These are phyloP conservation scores for Drosophila eugracilis DNA, from an alignment of 1,140 invertebrate species.

Conservation along the genomic window DNA sequence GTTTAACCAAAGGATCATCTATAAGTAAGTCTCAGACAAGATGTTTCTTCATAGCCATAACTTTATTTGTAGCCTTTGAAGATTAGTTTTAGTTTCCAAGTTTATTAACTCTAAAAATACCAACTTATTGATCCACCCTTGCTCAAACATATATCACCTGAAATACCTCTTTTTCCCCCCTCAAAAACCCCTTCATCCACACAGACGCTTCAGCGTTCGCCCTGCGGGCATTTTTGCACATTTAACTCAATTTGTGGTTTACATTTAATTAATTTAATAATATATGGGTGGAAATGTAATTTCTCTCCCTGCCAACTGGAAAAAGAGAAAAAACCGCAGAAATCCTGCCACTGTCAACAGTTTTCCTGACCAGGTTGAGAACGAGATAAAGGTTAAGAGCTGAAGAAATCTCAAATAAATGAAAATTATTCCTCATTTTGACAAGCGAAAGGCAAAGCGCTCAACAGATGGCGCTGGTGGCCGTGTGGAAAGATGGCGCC, in stretches of 20 bases:
- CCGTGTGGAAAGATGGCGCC: constrained; percentile 35
- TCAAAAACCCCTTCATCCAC: constrained; percentile 13
- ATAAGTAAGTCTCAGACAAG: no score
- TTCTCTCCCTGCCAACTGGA: constrained; percentile 21
- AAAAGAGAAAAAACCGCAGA: constrained; percentile 50
- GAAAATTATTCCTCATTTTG: background rate
- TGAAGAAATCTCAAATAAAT: constrained; percentile 1
- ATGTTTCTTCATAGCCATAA: no score
- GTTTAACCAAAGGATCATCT: no score
- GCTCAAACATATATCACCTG: constrained; percentile 16
- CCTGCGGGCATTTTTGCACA: constrained; percentile 71
- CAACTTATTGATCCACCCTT: constrained; percentile 27
- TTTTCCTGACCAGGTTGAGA: constrained; percentile 11
- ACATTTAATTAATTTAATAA: constrained; percentile 81
- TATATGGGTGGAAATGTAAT: constrained; percentile 51
- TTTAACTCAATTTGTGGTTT: constrained; percentile 82
- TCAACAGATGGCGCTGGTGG: constrained; percentile 53
- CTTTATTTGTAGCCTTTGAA: no score
- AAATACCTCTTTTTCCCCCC: constrained; percentile 1
- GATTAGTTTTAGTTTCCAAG: no score
- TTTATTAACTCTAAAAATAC: no score
- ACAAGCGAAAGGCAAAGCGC: constrained; percentile 15
- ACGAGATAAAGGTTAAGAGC: constrained; percentile 17
- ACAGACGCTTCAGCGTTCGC: constrained; percentile 25
- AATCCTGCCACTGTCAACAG: constrained; percentile 46